Conservation (phyloP, 1,140 invertebrate genomes). For the Atta cephalotes region DNA sequence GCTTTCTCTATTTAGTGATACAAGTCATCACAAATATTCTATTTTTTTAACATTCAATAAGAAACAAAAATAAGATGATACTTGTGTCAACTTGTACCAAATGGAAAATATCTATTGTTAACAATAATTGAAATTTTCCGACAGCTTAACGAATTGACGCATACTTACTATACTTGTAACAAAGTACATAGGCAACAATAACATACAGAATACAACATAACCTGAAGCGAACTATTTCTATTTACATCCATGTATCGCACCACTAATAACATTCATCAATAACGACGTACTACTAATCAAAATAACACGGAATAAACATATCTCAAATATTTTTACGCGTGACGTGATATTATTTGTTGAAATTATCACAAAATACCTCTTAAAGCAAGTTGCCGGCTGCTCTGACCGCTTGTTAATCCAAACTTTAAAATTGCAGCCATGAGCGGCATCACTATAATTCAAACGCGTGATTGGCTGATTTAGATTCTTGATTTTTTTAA, state of each 20-base stretch:
- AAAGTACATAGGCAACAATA: conserved; percentile 51
- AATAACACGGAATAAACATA: neutral
- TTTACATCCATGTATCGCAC: neutral
- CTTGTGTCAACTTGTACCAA: too few species aligned
- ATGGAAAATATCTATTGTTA: conserved; percentile 65
- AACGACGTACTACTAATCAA: neutral
- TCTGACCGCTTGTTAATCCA: neutral
- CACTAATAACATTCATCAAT: neutral
- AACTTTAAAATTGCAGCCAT: conserved; percentile 41
- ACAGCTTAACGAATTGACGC: conserved; percentile 73
- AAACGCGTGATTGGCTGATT: too few species aligned
- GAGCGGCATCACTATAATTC: too few species aligned
- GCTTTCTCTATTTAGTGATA: too few species aligned
- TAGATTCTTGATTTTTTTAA: too few species aligned
- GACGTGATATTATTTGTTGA: neutral
- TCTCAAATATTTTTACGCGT: neutral
- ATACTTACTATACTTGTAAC: conserved; percentile 19
- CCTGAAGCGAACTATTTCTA: conserved; percentile 19
- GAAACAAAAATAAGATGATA: too few species aligned
- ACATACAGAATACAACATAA: conserved; percentile 42
- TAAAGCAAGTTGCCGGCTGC: neutral
- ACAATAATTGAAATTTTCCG: conserved; percentile 76
- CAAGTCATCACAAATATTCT: too few species aligned
- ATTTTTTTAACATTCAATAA: too few species aligned
- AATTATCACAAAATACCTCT: conserved; percentile 61